These are phyloP conservation scores for Etheostoma nigrum DNA, from an alignment of 2,797 vertebrate genomes.

Conservation along the genomic window DNA sequence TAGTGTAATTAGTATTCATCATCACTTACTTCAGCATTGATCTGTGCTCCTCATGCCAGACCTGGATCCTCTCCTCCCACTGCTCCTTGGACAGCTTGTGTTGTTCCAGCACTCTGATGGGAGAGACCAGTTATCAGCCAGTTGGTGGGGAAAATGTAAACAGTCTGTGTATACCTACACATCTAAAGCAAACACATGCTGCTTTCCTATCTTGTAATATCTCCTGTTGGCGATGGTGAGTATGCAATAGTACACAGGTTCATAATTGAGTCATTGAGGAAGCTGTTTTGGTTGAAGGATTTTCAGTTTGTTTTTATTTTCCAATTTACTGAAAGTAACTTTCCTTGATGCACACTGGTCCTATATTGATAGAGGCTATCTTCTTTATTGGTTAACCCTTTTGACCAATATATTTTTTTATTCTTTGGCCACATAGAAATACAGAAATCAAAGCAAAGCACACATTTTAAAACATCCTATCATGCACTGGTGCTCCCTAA, in stretches of 20 bases:
- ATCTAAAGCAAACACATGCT: slow-evolving; percentile 42
- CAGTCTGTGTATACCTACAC: slow-evolving; percentile 22
- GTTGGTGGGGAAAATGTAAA: slow-evolving; percentile 19
- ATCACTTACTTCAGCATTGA: slow-evolving; percentile 92
- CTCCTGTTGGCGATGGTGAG: background rate
- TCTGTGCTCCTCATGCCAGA: slow-evolving; percentile 95
- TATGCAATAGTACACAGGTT: background rate
- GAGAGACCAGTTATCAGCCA: slow-evolving; percentile 43
- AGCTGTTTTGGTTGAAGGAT: background rate
- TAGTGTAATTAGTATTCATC: background rate
- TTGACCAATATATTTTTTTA: background rate
- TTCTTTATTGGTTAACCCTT: too few species aligned
- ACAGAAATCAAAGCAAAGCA: background rate
- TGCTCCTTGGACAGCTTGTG: slow-evolving; percentile 96
- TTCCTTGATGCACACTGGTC: background rate
- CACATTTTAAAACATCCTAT: background rate
- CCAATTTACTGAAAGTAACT: background rate
- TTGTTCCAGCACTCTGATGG: slow-evolving; percentile 93
- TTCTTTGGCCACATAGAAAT: background rate
- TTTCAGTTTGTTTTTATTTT: background rate
- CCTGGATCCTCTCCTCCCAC: slow-evolving; percentile 96
- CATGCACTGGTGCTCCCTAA: background rate
- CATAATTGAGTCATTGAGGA: background rate
- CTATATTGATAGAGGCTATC: background rate
- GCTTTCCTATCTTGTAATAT: background rate